Evolutionary conservation across 1,140 invertebrate genomes (phyloP).

Genomic region (Drosophila orena): DNA sequence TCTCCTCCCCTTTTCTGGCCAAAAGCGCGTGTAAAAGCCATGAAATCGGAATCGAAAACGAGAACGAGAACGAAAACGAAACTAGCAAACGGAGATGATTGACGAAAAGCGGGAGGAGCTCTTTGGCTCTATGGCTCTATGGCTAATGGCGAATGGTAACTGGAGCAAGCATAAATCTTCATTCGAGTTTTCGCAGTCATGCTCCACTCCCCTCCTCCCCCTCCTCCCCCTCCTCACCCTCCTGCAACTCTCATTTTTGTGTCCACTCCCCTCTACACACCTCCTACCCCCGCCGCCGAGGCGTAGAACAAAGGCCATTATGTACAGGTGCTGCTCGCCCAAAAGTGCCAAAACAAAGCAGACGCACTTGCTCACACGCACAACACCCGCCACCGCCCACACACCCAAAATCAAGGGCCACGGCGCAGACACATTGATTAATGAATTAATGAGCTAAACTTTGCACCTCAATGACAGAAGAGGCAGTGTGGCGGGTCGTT

Average conservation of each 20-base stretch:
- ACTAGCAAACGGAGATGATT: constrained; percentile 71
- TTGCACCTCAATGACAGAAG: constrained; percentile 82
- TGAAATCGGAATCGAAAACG: constrained; percentile 68
- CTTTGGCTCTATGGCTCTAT: background rate
- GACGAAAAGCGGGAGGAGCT: constrained; percentile 55
- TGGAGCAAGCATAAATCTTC: constrained; percentile 78
- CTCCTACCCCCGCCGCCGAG: constrained; percentile 49
- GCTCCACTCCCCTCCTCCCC: background rate
- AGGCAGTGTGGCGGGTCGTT: constrained; percentile 45
- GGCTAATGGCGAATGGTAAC: constrained; percentile 33
- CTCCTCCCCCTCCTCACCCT: background rate
- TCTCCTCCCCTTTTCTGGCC: constrained; percentile 22
- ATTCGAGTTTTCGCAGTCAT: constrained; percentile 65
- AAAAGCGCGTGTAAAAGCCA: constrained; percentile 79
- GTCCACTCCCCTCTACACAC: constrained; percentile 2
- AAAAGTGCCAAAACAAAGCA: constrained; percentile 83
- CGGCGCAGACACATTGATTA: constrained; percentile 81
- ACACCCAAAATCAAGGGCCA: constrained; percentile 27
- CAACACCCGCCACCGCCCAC: constrained; percentile 4
- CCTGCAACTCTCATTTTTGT: constrained; percentile 34
- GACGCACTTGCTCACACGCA: constrained; percentile 61
- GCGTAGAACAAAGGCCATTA: constrained; percentile 82
- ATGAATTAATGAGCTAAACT: constrained; percentile 84
- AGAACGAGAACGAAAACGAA: constrained; percentile 54
- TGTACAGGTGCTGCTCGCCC: constrained; percentile 79